Evolutionary conservation across 1,140 invertebrate species (phyloP).

Genomic region (Procambarus clarkii): DNA sequence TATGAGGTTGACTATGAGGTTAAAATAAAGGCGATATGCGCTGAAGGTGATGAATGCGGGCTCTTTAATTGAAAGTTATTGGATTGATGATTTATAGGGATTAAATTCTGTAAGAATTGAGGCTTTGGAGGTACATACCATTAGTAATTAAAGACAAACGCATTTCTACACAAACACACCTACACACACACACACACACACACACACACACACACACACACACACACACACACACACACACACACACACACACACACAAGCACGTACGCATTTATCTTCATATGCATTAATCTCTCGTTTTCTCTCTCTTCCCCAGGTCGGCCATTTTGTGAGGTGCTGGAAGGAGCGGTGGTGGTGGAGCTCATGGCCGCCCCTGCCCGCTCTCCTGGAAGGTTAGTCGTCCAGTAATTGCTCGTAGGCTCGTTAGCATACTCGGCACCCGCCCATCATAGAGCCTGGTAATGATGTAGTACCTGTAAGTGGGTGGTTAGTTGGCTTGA

Average conservation of each 20-base stretch:
- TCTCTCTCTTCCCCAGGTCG: slow-evolving; percentile 8
- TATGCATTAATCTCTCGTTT: neutral
- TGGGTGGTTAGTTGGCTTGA: neutral
- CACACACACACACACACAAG: neutral
- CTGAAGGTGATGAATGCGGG: too few relatives aligned
- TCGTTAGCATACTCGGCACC: slow-evolving; percentile 7
- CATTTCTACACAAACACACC: too few relatives aligned
- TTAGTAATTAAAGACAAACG: too few relatives aligned
- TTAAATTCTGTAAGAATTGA: too few relatives aligned
- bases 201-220: too few relatives aligned
- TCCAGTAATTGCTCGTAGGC: neutral
- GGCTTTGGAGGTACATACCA: too few relatives aligned
- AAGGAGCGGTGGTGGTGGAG: neutral
- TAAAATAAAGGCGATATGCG: too few relatives aligned
- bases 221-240: too few relatives aligned
- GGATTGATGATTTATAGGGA: too few relatives aligned
- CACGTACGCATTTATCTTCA: neutral
- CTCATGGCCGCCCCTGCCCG: slow-evolving; percentile 12
- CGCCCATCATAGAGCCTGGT: neutral
- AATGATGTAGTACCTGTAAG: neutral
- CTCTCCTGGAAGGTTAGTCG: slow-evolving; percentile 37
- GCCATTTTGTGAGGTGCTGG: slow-evolving; percentile 55
- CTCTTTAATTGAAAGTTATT: too few relatives aligned
- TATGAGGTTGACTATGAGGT: too few relatives aligned
- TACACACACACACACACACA: too few relatives aligned